phyloP scores from a whole-genome alignment of 2,888 invertebrate genomes.

The Spisula solida region DNA sequence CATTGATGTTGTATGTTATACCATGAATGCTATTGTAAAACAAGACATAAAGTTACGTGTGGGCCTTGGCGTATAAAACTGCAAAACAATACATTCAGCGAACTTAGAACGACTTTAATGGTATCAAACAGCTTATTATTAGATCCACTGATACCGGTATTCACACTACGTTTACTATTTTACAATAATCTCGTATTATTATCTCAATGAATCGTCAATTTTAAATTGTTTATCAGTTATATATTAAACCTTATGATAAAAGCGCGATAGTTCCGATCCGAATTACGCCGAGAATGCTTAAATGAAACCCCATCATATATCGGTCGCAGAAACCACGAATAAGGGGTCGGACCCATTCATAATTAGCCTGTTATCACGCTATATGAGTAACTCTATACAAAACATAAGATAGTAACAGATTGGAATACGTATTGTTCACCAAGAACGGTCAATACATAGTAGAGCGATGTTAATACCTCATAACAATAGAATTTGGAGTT shows the following conservation, averaged over 20 bases:
- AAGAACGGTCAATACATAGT: conserved; percentile 32
- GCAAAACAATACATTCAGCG: conserved; percentile 44
- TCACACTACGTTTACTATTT: conserved; percentile 11
- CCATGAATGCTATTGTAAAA: background rate
- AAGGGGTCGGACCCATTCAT: conserved; percentile 33
- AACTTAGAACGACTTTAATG: conserved; percentile 49
- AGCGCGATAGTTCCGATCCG: conserved; percentile 24
- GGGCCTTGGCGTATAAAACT: conserved; percentile 26
- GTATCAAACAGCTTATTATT: conserved; percentile 38
- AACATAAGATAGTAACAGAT: conserved; percentile 48
- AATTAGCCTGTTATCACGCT: conserved; percentile 26
- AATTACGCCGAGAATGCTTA: conserved; percentile 7
- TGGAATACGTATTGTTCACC: conserved; percentile 37
- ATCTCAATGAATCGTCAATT: conserved; percentile 50
- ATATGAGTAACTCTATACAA: conserved; percentile 45
- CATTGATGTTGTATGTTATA: background rate
- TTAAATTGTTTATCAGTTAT: conserved; percentile 36
- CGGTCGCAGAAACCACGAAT: conserved; percentile 33
- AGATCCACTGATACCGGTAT: conserved; percentile 29
- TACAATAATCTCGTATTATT: background rate
- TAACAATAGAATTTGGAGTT: conserved; percentile 34
- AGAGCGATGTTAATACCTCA: background rate
- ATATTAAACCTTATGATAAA: conserved; percentile 30
- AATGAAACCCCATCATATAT: conserved; percentile 34
- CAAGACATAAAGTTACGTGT: conserved; percentile 37